Evolutionary conservation across 2,113 vertebrate genomes (phyloP).

Genomic region (Diadophis punctatus): DNA sequence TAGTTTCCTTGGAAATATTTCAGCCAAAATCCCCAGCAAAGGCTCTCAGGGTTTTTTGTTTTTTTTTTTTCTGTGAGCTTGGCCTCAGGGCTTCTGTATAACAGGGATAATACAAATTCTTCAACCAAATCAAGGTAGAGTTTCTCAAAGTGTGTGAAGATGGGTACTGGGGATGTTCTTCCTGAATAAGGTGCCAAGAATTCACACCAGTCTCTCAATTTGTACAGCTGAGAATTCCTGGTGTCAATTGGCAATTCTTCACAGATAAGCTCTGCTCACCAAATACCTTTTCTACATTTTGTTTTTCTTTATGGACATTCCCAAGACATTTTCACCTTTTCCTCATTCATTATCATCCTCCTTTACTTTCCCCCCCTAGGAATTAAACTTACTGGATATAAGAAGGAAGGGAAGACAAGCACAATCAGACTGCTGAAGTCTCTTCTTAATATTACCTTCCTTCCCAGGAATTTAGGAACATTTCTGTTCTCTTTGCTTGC

Average conservation of each 20-base stretch:
- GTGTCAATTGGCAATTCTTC: background rate
- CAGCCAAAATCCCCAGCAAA: background rate
- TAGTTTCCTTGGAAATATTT: background rate
- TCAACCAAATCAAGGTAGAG: background rate
- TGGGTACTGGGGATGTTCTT: background rate
- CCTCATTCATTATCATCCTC: background rate
- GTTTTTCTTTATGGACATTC: background rate
- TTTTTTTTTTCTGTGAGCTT: background rate
- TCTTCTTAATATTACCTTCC: background rate
- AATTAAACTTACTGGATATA: background rate
- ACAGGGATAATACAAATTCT: background rate
- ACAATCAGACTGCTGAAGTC: background rate
- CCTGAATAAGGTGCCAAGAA: background rate
- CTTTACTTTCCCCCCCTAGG: background rate
- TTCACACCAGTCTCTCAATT: background rate
- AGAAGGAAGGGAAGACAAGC: background rate
- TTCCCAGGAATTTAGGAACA: background rate
- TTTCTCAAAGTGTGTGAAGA: background rate
- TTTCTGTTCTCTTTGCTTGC: background rate
- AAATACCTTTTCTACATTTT: background rate
- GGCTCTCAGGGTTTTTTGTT: background rate
- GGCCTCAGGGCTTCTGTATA: background rate
- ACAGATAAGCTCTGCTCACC: background rate
- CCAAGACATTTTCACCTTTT: background rate
- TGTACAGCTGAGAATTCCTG: background rate